Conservation (phyloP, 1,140 invertebrate species). For the Drosophila virilis region DNA sequence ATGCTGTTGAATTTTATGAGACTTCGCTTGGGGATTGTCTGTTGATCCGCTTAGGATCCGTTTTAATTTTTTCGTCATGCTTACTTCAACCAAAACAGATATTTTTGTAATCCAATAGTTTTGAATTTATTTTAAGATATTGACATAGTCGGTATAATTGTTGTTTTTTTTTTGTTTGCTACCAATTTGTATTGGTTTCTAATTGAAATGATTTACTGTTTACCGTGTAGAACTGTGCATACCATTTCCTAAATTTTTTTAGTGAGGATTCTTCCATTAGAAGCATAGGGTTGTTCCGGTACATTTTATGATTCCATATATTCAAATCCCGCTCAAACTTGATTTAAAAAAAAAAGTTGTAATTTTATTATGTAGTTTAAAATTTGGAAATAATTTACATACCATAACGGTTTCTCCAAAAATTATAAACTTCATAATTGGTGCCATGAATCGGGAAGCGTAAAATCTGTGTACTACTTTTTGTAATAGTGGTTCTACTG, state of each 20-base stretch:
- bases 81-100: too few relatives aligned
- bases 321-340: slow-evolving; percentile 93
- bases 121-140: too few relatives aligned
- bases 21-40: too few relatives aligned
- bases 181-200: slow-evolving; percentile 33
- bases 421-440: slow-evolving; percentile 89
- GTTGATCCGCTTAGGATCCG: too few relatives aligned
- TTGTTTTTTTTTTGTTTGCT: neutral
- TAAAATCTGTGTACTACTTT: slow-evolving; percentile 91
- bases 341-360: slow-evolving; percentile 56
- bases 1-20: too few relatives aligned
- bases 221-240: slow-evolving; percentile 93
- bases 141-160: too few relatives aligned
- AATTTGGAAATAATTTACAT: slow-evolving; percentile 24
- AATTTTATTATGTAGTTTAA: neutral
- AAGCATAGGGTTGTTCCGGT: slow-evolving; percentile 88
- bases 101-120: too few relatives aligned
- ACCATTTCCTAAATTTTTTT: slow-evolving; percentile 91
- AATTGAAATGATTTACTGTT: slow-evolving; percentile 87
- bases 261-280: slow-evolving; percentile 91
- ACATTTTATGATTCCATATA: slow-evolving; percentile 95
- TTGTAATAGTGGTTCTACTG: slow-evolving; percentile 91
- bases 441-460: slow-evolving; percentile 86
- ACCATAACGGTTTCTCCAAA: slow-evolving; percentile 91
- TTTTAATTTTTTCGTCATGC: too few relatives aligned